These are phyloP conservation scores for Mirza zaza DNA, from an alignment of 2,113 vertebrate genomes.

Conservation along the genomic window DNA sequence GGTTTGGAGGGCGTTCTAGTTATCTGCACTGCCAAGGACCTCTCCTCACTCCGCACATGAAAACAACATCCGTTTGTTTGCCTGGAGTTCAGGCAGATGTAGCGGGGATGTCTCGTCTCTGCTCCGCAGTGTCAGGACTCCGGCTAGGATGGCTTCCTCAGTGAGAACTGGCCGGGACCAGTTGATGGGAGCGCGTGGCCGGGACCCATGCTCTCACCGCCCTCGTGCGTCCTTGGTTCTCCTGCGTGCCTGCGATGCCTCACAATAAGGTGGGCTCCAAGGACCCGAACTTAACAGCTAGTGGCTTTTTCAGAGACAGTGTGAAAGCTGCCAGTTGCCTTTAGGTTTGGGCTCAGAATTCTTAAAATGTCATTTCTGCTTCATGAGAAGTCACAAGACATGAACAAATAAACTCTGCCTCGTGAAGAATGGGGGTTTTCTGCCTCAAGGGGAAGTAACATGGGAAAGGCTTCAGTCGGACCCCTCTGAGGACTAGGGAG, in stretches of 20 bases:
- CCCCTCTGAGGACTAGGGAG: not conserved
- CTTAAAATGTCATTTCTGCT: not conserved
- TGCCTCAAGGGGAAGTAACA: not conserved
- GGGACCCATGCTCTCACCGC: accelerated
- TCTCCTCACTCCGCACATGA: not conserved
- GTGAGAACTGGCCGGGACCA: not conserved
- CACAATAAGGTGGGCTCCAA: not conserved
- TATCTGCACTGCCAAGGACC: not conserved
- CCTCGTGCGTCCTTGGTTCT: not conserved
- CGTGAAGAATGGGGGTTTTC: not conserved
- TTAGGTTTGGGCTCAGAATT: not conserved
- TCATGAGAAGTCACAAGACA: not conserved
- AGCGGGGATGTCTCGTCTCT: not conserved
- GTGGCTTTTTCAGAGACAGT: not conserved
- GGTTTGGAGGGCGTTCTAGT: not conserved
- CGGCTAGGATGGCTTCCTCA: not conserved
- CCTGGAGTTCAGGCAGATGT: not conserved
- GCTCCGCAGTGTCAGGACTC: not conserved
- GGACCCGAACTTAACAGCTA: not conserved
- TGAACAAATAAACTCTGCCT: not conserved
- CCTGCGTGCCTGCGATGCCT: not conserved
- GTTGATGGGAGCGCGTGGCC: not conserved
- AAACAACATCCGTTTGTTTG: not conserved
- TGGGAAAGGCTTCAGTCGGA: not conserved
- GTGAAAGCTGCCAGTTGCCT: not conserved